phyloP scores from a whole-genome alignment of 2,113 vertebrate genomes.

The Micronisus gabar region DNA sequence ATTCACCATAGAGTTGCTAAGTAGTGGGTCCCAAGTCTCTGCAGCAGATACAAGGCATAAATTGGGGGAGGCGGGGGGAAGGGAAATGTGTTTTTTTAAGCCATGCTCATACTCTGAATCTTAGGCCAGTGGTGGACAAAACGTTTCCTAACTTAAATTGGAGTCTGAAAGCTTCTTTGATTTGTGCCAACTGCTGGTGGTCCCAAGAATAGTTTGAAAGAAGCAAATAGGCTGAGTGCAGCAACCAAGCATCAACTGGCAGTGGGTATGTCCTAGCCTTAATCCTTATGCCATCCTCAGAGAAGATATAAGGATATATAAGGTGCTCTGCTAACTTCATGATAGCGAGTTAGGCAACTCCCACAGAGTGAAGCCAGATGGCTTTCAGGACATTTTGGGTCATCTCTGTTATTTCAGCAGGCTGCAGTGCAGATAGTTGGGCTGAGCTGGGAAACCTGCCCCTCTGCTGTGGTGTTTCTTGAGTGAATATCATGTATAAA shows the following conservation, averaged over 20 bases:
- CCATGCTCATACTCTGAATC: neutral
- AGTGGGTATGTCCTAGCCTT: neutral
- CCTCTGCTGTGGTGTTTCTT: neutral
- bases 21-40: neutral
- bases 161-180: neutral
- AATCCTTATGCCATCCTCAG: neutral
- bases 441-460: neutral
- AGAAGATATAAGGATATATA: neutral
- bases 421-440: neutral
- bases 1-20: neutral
- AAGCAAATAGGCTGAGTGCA: neutral
- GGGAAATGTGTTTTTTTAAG: neutral
- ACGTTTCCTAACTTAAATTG: neutral
- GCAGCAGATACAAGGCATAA: neutral
- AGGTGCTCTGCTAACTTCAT: neutral
- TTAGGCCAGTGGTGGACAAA: neutral
- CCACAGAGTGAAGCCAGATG: neutral
- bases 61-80: neutral
- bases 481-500: neutral
- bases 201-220: neutral
- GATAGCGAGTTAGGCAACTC: neutral
- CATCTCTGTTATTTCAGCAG: neutral
- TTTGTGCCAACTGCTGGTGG: neutral
- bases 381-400: neutral
- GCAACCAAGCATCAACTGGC: rapidly evolving